Percentiles rank a stretch among this genome's conserved stretches.
These are phyloP conservation scores for Cololabis saira DNA, from an alignment of 2,113 vertebrate genomes.

Conservation along the genomic window DNA sequence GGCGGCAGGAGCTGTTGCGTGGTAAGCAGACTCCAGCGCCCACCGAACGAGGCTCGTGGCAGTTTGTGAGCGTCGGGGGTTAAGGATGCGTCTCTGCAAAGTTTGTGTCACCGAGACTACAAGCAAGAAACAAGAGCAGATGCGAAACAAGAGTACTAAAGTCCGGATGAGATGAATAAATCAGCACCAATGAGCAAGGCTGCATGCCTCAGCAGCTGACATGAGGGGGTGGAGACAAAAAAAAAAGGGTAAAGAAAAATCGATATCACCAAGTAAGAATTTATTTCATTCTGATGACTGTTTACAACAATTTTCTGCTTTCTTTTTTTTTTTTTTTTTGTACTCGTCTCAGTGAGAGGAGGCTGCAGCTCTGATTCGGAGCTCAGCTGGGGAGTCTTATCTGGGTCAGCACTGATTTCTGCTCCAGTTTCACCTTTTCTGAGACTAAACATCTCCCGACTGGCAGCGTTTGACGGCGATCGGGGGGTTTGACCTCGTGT, in stretches of 20 bases:
- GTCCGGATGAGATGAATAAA: conserved; percentile 61
- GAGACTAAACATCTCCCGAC: conserved; percentile 25
- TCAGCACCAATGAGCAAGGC: conserved; percentile 48
- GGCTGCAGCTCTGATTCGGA: conserved; percentile 31
- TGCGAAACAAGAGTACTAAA: conserved; percentile 41
- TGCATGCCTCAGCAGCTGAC: conserved; percentile 35
- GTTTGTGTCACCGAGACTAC: conserved; percentile 20
- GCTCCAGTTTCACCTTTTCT: conserved; percentile 35
- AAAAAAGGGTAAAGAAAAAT: conserved; percentile 60
- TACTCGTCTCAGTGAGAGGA: conserved; percentile 21
- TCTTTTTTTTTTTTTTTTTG: background rate
- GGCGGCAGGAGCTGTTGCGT: conserved; percentile 37
- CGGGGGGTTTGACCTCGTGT: conserved; percentile 14
- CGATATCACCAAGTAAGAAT: conserved; percentile 71
- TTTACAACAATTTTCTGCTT: conserved; percentile 55
- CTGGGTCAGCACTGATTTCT: conserved; percentile 48
- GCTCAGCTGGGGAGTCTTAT: conserved; percentile 32
- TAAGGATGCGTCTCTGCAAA: conserved; percentile 24
- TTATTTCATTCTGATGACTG: conserved; percentile 72
- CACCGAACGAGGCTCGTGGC: background rate
- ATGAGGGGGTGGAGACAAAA: conserved; percentile 48
- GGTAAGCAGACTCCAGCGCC: conserved; percentile 23
- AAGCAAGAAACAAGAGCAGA: conserved; percentile 22
- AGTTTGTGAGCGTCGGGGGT: conserved; percentile 1
- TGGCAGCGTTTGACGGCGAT: background rate